Evolutionary conservation across 2,888 invertebrate genomes (phyloP).

Genomic region (Cheilosia grossa): DNA sequence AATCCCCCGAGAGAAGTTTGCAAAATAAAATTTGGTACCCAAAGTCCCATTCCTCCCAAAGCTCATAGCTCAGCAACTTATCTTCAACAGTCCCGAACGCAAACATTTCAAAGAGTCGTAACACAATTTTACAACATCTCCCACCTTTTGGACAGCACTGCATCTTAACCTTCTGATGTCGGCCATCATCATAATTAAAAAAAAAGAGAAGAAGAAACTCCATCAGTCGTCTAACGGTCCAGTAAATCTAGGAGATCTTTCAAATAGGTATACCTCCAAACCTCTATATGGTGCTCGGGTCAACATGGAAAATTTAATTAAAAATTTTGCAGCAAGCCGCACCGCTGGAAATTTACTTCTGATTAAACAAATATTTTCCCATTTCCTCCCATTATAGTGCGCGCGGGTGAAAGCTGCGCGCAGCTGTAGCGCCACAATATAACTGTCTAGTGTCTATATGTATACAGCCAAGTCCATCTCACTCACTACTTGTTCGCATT

Average conservation of each 20-base stretch:
- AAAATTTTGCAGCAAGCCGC: constrained; percentile 27
- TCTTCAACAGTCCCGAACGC: too few relatives aligned
- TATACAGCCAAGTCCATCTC: constrained; percentile 8
- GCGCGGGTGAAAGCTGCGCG: constrained; percentile 42
- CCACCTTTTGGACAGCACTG: too few relatives aligned
- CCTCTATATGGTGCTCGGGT: not conserved
- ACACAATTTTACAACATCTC: too few relatives aligned
- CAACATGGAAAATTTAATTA: constrained; percentile 61
- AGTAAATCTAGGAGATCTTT: constrained; percentile 45
- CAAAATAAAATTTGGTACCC: too few relatives aligned
- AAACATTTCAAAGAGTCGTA: too few relatives aligned
- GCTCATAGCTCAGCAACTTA: too few relatives aligned
- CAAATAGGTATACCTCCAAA: constrained; percentile 6
- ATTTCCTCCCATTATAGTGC: constrained; percentile 23
- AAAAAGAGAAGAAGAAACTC: not conserved
- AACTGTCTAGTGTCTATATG: not conserved
- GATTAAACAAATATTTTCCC: constrained; percentile 67
- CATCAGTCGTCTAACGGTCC: constrained; percentile 22
- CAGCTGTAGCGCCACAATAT: constrained; percentile 4
- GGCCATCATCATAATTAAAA: too few relatives aligned
- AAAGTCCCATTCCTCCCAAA: too few relatives aligned
- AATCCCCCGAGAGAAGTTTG: too few relatives aligned
- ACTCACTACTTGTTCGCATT: constrained; percentile 25
- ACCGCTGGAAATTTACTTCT: constrained; percentile 53
- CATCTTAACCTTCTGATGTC: too few relatives aligned